A percentile compares a stretch with the other conserved stretches of the same genome.
phyloP scores from a whole-genome alignment of 2,888 invertebrate species.

The Chaetogeoica ovagalla region DNA sequence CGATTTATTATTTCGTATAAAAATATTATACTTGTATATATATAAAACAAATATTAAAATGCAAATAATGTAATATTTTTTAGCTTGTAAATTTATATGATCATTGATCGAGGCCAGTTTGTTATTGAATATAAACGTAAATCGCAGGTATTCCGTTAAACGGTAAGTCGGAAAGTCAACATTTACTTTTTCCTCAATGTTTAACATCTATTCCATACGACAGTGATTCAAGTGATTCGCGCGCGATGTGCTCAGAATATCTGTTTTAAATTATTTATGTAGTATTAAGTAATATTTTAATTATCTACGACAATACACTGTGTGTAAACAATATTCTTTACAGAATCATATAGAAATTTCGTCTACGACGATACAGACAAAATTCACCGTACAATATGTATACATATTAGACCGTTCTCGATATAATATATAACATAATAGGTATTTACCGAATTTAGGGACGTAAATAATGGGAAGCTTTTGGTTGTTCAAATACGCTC shows the following conservation, averaged over 20 bases:
- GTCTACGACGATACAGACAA: too few species aligned
- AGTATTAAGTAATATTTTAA: background rate
- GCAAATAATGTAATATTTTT: background rate
- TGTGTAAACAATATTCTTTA: too few species aligned
- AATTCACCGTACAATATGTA: too few species aligned
- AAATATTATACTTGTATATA: background rate
- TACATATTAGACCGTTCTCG: too few species aligned
- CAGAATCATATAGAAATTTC: too few species aligned
- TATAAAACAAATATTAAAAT: background rate
- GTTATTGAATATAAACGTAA: background rate
- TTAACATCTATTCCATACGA: background rate
- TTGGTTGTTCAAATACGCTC: too few species aligned
- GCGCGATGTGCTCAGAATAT: background rate
- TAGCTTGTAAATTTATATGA: background rate
- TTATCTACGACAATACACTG: too few species aligned
- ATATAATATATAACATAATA: too few species aligned
- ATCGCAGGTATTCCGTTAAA: background rate
- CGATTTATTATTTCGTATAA: slow-evolving; percentile 3
- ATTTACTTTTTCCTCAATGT: background rate
- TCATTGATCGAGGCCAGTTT: background rate
- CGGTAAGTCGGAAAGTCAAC: background rate
- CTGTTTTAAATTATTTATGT: background rate
- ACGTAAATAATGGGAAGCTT: too few species aligned
- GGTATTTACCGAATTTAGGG: too few species aligned
- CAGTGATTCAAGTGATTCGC: too few species aligned